Evolutionary conservation across 2,113 vertebrate genomes (phyloP).

Genomic region (Plectropomus leopardus): DNA sequence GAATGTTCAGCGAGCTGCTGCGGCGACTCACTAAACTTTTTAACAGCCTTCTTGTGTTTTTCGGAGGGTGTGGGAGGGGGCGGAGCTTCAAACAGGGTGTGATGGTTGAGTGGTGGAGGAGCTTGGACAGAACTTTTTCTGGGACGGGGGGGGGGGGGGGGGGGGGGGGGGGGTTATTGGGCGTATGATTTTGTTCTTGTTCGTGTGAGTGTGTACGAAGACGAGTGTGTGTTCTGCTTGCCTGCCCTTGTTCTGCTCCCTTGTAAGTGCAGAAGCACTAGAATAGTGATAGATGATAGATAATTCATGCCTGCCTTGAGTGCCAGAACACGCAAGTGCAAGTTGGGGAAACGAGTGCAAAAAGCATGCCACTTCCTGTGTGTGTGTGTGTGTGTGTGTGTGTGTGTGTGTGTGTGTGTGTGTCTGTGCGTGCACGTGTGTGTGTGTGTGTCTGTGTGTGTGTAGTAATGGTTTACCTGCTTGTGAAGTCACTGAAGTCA

Average conservation of each 20-base stretch:
- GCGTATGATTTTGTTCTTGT: conserved; percentile 61
- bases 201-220: conserved; percentile 19
- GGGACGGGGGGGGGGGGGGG: conserved; percentile 44
- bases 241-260: conserved; percentile 70
- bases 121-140: conserved; percentile 55
- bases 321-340: conserved; percentile 66
- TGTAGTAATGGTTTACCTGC: conserved; percentile 63
- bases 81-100: conserved; percentile 50
- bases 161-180: conserved; percentile 44
- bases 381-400: conserved; percentile 52
- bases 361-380: conserved; percentile 71
- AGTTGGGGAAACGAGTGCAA: conserved; percentile 52
- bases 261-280: conserved; percentile 66
- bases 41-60: conserved; percentile 74
- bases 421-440: conserved; percentile 35
- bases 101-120: conserved; percentile 28
- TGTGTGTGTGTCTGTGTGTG: conserved; percentile 36
- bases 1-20: conserved; percentile 75
- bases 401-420: conserved; percentile 37
- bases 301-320: conserved; percentile 79
- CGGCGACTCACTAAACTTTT: conserved; percentile 39
- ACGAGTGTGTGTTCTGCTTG: conserved; percentile 49
- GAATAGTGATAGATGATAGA: conserved; percentile 70
- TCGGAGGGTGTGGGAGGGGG: not conserved
- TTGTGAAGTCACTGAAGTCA: conserved; percentile 79